Evolutionary conservation across 2,797 vertebrate species (phyloP), one percentile per base, ranked within the genome.

Genomic region (Chaetophractus vellerosus): DNA sequence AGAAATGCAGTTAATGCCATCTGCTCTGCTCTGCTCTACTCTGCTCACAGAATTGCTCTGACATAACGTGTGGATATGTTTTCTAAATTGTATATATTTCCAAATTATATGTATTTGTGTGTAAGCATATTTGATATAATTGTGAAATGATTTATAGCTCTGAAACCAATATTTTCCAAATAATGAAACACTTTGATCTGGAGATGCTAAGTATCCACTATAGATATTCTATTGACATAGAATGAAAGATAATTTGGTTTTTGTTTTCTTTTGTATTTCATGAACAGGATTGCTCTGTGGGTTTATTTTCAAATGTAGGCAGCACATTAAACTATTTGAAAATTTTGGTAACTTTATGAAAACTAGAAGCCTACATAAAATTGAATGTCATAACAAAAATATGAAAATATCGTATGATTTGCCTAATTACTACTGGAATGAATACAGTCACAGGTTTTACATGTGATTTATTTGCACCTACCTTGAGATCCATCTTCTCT

Each of bases 181-280:
- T 28, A 36, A 88, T 57, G 31, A 57, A 88, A 92, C 1, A 83
- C 2, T 45, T 57, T 84, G 28, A 59, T 33, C 11, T 31, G 4
- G 12, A 12, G 2, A 59, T 83, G 2, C 9, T 74, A 76, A 92
- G 28, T 91, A 45, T 57, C 94, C 57, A 66, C 16, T 11, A 8
- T 9, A 48, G 15, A 72, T 68, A 92, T 92, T 72, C n/a, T 63
- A 74, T 80, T 18, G 2, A 19, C 59, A n/a, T 14, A 33, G 11
- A 79, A 64, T 80, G 18, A 90, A 94, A 80, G 3, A n/a, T 21
- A 82, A 64, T 79, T 83, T 92, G 36, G 14, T 83, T 80, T 63
- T 57, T 7, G 9, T 71, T 76, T 78, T 95, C 15, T 57, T 1
- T 36, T 55, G 7, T 57, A 83, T 71, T 74, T 79, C 33, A 90